Percentiles rank a stretch among this genome's conserved stretches.
phyloP scores from a whole-genome alignment of 2,888 invertebrate species.

The Tetragonula carbonaria region DNA sequence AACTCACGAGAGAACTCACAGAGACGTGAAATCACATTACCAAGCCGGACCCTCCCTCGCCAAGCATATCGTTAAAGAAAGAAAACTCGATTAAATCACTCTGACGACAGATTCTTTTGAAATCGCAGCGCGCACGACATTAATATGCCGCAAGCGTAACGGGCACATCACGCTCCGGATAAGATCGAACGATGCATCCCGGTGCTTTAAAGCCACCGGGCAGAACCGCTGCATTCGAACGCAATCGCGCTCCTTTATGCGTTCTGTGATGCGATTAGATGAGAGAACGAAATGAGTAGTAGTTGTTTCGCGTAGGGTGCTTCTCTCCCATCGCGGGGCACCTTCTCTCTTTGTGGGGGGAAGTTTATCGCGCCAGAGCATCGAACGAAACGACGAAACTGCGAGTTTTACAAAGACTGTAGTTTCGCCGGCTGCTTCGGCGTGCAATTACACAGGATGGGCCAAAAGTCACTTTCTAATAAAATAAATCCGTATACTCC shows the following conservation, averaged over 20 bases:
- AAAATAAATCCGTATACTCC: too few species aligned
- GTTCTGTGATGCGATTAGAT: constrained; percentile 56
- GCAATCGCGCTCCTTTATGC: constrained; percentile 50
- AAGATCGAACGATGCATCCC: constrained; percentile 44
- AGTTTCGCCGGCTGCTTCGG: constrained; percentile 13
- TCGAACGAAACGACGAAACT: constrained; percentile 24
- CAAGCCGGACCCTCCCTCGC: not conserved
- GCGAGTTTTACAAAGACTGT: constrained; percentile 39
- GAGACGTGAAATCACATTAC: not conserved
- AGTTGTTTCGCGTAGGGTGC: constrained; percentile 33
- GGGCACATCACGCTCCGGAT: constrained; percentile 27
- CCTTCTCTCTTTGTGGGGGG: constrained; percentile 44
- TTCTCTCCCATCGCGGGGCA: constrained; percentile 11
- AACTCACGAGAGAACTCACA: not conserved
- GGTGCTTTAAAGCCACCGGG: not conserved
- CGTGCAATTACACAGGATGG: not conserved
- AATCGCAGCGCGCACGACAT: constrained; percentile 5
- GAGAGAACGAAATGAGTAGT: constrained; percentile 35
- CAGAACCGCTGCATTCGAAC: constrained; percentile 23
- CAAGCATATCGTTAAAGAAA: not conserved
- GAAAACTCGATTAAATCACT: not conserved
- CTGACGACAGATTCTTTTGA: constrained; percentile 2
- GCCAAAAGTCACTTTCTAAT: too few species aligned
- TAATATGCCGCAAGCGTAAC: constrained; percentile 33
- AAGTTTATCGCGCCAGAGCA: constrained; percentile 47